These are phyloP conservation scores for Cyclopterus lumpus DNA, from an alignment of 2,797 vertebrate species.

Conservation along the genomic window DNA sequence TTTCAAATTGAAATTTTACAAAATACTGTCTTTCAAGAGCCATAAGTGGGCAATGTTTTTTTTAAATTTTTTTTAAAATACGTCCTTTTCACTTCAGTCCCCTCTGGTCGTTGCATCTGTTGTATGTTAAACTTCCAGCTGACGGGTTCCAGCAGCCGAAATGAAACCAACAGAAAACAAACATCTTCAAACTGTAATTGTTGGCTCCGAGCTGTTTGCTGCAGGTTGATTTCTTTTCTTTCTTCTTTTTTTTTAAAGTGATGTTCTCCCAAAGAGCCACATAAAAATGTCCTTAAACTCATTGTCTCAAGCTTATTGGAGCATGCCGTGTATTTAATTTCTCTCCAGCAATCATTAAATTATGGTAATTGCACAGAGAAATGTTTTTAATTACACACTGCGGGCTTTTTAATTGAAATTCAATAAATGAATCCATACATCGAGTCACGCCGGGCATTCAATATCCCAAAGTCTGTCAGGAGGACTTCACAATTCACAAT, in stretches of 20 bases:
- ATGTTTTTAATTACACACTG: constrained; percentile 79
- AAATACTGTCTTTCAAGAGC: not conserved
- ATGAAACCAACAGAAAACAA: not conserved
- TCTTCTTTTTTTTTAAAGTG: not conserved
- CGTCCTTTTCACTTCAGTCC: not conserved
- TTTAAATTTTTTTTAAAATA: not conserved
- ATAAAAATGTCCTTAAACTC: constrained; percentile 57
- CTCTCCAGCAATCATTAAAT: constrained; percentile 76
- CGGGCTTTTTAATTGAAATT: constrained; percentile 75
- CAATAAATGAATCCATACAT: constrained; percentile 72
- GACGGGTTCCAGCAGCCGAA: not conserved
- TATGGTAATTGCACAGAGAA: constrained; percentile 74
- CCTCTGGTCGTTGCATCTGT: not conserved
- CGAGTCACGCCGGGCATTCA: constrained; percentile 49
- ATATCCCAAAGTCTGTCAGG: constrained; percentile 28
- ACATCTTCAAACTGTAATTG: constrained; percentile 3
- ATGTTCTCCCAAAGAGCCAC: constrained; percentile 31
- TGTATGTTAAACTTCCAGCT: not conserved
- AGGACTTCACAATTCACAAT: constrained; percentile 19
- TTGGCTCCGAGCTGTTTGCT: constrained; percentile 4
- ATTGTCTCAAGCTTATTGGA: constrained; percentile 65
- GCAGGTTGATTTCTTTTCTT: constrained; percentile 7
- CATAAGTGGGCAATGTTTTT: too few relatives aligned
- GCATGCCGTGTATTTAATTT: constrained; percentile 72
- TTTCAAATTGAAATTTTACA: not conserved